Base-by-base conservation (phyloP, 2,113 vertebrate species). In the Psettodes erumei region DNA sequence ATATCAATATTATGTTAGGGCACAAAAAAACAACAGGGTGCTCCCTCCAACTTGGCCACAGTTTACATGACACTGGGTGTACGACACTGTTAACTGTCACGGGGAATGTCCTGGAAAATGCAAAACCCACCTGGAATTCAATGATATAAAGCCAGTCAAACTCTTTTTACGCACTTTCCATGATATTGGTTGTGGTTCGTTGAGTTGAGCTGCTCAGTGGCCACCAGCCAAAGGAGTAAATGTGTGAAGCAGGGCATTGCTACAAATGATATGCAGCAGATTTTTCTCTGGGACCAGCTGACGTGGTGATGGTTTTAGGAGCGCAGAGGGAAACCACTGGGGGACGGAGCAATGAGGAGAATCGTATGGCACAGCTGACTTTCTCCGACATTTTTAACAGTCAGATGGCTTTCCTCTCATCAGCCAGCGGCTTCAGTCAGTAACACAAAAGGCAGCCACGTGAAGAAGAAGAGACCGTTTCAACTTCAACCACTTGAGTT, bases 371-470 rank as follows among this genome's bases (percentile, higher is more conserved):
- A 86, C 86, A 63, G 81, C 75, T 47, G 69, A 79, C 7, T 2
- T 59, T 59, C 50, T 58, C 73, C 0, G 13, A 59, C 63, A 45
- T 62, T 25, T 67, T 62, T 37, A 73, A 84, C 61, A 38, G 83
- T 66, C 63, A 7, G 58, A 69, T 18, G 54, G 37, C 64, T 71
- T 71, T 69, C 51, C n/a, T 74, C 37, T 81, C 33, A 28, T 37
- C 71, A 63, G 67, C 54, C 59, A 37, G 15, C 59, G 8, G 71
- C 71, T 82, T 86, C 83, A 76, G 81, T 84, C 84, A 50, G 54
- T 18, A 86, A 83, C 72, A 79, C 48, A 81, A 83, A 90, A 90
- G 90, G 83, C 90, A 89, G 83, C 84, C 65, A 75, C 21, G 76
- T 84, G 88, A 83, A 78, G 73, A 78, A 65, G 43, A 74, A 65